A percentile compares a stretch with the other conserved stretches of the same genome.
These are phyloP conservation scores for Entomyzon cyanotis DNA, from an alignment of 2,113 vertebrate species.

Conservation along the genomic window DNA sequence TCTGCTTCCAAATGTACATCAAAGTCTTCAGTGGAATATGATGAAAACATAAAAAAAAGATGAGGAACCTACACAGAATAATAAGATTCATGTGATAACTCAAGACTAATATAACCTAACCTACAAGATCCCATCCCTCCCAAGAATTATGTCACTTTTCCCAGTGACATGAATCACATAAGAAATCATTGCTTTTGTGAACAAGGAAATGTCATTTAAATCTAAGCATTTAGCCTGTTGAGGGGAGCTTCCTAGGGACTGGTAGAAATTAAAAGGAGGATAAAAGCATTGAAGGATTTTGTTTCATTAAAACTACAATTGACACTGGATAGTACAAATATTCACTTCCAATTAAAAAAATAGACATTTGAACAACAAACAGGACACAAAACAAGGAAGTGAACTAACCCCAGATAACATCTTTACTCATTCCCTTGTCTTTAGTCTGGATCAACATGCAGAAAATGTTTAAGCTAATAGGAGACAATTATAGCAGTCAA, in stretches of 20 bases:
- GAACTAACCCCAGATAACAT: not conserved
- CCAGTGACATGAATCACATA: not conserved
- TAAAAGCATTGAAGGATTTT: not conserved
- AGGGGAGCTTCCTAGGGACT: not conserved
- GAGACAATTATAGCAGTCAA: constrained; percentile 51
- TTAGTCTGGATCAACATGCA: not conserved
- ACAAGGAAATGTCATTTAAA: constrained; percentile 9
- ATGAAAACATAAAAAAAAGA: not conserved
- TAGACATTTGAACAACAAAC: not conserved
- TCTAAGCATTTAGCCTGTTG: not conserved
- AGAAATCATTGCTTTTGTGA: constrained; percentile 17
- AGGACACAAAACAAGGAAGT: not conserved
- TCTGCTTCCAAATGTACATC: not conserved
- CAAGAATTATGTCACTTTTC: not conserved
- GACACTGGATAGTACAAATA: not conserved
- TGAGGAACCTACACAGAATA: not conserved
- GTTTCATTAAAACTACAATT: not conserved
- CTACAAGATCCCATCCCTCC: not conserved
- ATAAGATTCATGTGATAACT: not conserved
- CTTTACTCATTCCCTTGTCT: not conserved
- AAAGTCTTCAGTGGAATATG: not conserved
- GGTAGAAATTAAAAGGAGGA: not conserved
- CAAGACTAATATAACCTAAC: not conserved
- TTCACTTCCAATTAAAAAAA: constrained; percentile 5
- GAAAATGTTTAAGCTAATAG: constrained; percentile 34